Evolutionary conservation across 2,888 invertebrate genomes (phyloP).

Genomic region (Isoperla grammatica): DNA sequence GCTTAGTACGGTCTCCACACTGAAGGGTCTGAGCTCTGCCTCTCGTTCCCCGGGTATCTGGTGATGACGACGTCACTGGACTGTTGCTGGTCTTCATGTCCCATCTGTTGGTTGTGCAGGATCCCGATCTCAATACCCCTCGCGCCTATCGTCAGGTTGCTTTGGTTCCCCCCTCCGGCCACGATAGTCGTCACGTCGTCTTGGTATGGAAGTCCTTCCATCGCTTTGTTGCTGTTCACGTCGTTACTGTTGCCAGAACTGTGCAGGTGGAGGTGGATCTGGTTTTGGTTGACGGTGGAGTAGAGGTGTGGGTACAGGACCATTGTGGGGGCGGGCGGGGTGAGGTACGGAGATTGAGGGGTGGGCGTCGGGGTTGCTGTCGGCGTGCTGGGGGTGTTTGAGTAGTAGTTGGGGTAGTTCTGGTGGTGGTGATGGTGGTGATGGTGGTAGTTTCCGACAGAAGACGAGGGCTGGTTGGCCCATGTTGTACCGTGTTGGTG

Average conservation of each 20-base stretch:
- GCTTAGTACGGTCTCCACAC: conserved; percentile 40
- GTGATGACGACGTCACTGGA: conserved; percentile 32
- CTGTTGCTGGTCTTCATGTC: conserved; percentile 42
- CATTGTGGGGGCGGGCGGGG: conserved; percentile 59
- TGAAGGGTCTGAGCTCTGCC: conserved; percentile 35
- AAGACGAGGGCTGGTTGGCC: conserved; percentile 19
- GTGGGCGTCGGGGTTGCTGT: conserved; percentile 26
- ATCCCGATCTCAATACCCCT: conserved; percentile 36
- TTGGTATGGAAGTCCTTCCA: conserved; percentile 22
- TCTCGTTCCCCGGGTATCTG: conserved; percentile 30
- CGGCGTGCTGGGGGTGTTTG: conserved; percentile 43
- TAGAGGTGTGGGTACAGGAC: conserved; percentile 72
- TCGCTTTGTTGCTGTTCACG: conserved; percentile 21
- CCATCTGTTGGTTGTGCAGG: conserved; percentile 27
- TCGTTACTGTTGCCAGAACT: conserved; percentile 38
- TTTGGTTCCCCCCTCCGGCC: conserved; percentile 23
- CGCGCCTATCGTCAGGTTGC: conserved; percentile 34
- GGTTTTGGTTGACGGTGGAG: conserved; percentile 81
- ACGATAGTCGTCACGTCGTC: conserved; percentile 35
- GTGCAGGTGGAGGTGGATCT: conserved; percentile 77
- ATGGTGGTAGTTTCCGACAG: conserved; percentile 21
- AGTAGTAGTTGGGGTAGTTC: conserved; percentile 67
- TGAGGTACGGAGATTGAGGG: conserved; percentile 24
- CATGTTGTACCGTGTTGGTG: conserved; percentile 19
- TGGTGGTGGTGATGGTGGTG: conserved; percentile 43